Base-by-base conservation (phyloP, 2,797 vertebrate genomes). In the Megalops cyprinoides region DNA sequence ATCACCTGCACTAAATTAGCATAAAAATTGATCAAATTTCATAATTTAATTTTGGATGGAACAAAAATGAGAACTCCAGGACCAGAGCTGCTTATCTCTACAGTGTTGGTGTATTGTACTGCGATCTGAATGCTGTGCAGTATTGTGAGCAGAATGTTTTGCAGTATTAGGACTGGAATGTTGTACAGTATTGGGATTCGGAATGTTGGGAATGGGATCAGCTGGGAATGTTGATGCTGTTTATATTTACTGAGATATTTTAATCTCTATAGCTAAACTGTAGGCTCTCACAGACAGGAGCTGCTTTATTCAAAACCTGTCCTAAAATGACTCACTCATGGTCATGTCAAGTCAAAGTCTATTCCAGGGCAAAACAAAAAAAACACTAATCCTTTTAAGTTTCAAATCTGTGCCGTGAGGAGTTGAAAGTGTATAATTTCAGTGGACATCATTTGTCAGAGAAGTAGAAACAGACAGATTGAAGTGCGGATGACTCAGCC, bases 311-410 rank as follows among this genome's bases (percentile, higher is more conserved):
- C 71, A 74, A 51, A 51, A 42, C 44, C 5, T 74, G 71, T 74
- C 39, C 71, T 74, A 42, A 74, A 74, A 74, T 69, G 4, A 25
- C 37, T 10, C 8, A 48, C 20, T 56, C 55, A 73, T 67, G 58
- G 56, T 79, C 25, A 53, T 48, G 18, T 28, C 18, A n/a, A 76
- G 65, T 25, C 74, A 78, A 28, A 42, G 71, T 76, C 74, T 69
- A 25, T 46, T 12, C 25, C 4, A 31, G 23, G 8, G 37, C 71
- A 49, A 82, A 77, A 62, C 10, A 71, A 2, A 77, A 75, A 80
- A 9, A 7, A 34, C 5, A 65, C 14, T 86, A 87, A 89, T 89
- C 81, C 79, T 81, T 87, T 87, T 83, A 84, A 74, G 78, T 85
- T 83, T 60, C 74, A 84, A 84, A 81, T 84, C 85, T 81, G 71